These are phyloP conservation scores for Rhabdornis inornatus DNA, from an alignment of 2,113 vertebrate genomes.

Conservation along the genomic window DNA sequence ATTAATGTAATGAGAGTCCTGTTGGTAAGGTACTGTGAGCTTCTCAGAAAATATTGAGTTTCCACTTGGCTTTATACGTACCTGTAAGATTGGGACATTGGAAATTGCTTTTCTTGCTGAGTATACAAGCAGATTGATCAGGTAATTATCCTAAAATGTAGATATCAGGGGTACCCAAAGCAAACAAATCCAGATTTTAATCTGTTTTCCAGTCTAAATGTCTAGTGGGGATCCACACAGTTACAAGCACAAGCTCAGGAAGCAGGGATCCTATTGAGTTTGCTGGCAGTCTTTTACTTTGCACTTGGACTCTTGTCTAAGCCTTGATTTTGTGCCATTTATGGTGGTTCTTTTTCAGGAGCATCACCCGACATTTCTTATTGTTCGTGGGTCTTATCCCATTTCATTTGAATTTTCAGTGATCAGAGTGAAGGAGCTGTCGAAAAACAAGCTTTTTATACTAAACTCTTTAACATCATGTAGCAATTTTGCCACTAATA, in stretches of 20 bases:
- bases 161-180: neutral
- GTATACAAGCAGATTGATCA: neutral
- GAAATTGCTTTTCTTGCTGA: neutral
- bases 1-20: neutral
- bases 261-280: neutral
- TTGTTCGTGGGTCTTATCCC: neutral
- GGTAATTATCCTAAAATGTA: neutral
- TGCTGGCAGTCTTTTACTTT: neutral
- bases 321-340: neutral
- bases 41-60: neutral
- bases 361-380: neutral
- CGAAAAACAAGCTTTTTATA: neutral
- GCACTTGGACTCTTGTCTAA: neutral
- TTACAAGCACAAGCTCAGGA: rapidly evolving
- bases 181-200: neutral
- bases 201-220: neutral
- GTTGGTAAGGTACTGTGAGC: neutral
- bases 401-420: neutral
- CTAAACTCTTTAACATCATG: rapidly evolving
- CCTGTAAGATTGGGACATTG: neutral
- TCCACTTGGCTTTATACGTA: neutral
- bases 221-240: neutral
- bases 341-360: neutral
- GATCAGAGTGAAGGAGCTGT: neutral
- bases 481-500: neutral